phyloP scores from a whole-genome alignment of 2,113 vertebrate genomes.

The Pipa parva region DNA sequence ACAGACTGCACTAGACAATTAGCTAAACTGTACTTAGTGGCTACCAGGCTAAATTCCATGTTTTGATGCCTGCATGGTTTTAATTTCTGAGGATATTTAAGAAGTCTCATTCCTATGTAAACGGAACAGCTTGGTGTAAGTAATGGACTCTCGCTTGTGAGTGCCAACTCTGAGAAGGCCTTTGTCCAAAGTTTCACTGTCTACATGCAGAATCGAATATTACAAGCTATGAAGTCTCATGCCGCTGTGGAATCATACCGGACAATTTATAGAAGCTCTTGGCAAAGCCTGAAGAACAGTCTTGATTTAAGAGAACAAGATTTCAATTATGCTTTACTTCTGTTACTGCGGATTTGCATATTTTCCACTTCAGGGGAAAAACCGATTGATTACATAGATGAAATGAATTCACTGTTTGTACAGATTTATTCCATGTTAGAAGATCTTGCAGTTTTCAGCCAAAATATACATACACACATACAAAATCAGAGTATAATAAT shows the following conservation, averaged over 20 bases:
- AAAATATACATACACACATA: slow-evolving; percentile 17
- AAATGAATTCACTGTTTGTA: not conserved
- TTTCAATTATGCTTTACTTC: slow-evolving; percentile 9
- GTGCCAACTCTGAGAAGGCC: slow-evolving; percentile 19
- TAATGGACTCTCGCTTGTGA: slow-evolving; percentile 34
- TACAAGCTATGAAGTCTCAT: slow-evolving; percentile 7
- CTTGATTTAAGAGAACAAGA: not conserved
- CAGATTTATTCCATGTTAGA: not conserved
- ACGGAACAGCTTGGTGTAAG: slow-evolving; percentile 41
- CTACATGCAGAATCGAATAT: slow-evolving; percentile 23
- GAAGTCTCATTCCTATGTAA: slow-evolving; percentile 43
- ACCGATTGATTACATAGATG: slow-evolving; percentile 5
- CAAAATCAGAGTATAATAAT: not conserved
- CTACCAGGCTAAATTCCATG: slow-evolving; percentile 43
- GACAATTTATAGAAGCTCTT: slow-evolving; percentile 6
- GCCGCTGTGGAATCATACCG: not conserved
- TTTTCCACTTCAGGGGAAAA: slow-evolving; percentile 11
- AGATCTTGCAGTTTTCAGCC: slow-evolving; percentile 4
- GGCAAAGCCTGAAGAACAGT: slow-evolving; percentile 4
- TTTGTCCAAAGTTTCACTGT: slow-evolving; percentile 29
- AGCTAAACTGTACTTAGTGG: slow-evolving; percentile 37
- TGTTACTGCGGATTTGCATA: not conserved
- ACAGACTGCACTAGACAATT: slow-evolving; percentile 10
- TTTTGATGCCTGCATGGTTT: slow-evolving; percentile 46
- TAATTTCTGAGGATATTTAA: slow-evolving; percentile 49